phyloP scores from a whole-genome alignment of 2,888 invertebrate genomes.

The Actias luna region DNA sequence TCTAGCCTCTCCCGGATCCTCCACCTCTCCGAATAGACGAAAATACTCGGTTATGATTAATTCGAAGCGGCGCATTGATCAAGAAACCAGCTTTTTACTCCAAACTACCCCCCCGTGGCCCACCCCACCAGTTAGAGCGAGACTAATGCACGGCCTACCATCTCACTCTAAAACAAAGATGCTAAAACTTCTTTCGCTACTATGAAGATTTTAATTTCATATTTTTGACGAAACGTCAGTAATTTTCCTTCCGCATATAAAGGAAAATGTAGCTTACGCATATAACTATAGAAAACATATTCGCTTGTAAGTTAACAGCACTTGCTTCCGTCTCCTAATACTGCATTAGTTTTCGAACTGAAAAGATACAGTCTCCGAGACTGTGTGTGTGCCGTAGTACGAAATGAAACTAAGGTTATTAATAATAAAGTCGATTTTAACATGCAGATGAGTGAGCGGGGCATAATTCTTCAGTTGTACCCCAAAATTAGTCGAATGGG shows the following conservation, averaged over 20 bases:
- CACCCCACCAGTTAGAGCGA: conserved; percentile 58
- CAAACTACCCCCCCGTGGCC: conserved; percentile 75
- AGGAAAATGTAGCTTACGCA: conserved; percentile 37
- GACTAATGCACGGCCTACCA: conserved; percentile 76
- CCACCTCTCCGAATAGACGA: conserved; percentile 68
- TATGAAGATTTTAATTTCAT: conserved; percentile 83
- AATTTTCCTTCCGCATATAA: conserved; percentile 54
- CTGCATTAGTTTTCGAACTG: conserved; percentile 81
- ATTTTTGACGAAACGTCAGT: conserved; percentile 81
- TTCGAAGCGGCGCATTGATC: conserved; percentile 81
- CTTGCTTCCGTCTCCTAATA: conserved; percentile 79
- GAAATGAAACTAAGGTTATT: conserved; percentile 42
- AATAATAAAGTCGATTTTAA: conserved; percentile 50
- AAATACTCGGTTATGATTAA: conserved; percentile 82
- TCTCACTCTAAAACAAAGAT: conserved; percentile 82
- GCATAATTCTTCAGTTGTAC: conserved; percentile 82
- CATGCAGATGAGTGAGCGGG: conserved; percentile 53
- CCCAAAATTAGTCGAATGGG: conserved; percentile 82
- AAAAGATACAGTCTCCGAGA: conserved; percentile 82
- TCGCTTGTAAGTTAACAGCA: conserved; percentile 37
- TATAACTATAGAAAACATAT: conserved; percentile 28
- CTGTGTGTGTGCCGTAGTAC: conserved; percentile 50
- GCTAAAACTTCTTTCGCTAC: conserved; percentile 83
- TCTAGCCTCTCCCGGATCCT: conserved; percentile 43
- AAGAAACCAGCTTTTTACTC: conserved; percentile 81